Conservation (phyloP, 1,140 invertebrate genomes). For the Eciton burchellii region DNA sequence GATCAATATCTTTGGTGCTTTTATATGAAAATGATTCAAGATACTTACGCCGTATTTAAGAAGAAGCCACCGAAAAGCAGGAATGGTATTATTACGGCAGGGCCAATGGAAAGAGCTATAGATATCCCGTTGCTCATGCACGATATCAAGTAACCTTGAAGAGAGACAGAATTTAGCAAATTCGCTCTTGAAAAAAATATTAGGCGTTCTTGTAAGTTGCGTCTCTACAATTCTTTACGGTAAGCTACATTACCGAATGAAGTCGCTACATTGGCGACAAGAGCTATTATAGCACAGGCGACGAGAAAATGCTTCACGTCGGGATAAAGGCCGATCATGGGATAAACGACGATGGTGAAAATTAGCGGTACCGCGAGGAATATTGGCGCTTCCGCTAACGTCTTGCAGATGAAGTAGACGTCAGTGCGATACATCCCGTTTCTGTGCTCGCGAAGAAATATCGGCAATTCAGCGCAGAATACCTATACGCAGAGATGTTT, state of each 20-base stretch:
- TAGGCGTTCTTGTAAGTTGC: not conserved
- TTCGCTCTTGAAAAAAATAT: not conserved
- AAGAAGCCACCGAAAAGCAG: slow-evolving; percentile 98
- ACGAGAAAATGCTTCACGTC: slow-evolving; percentile 90
- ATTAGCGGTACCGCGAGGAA: slow-evolving; percentile 93
- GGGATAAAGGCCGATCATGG: slow-evolving; percentile 93
- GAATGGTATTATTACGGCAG: slow-evolving; percentile 96
- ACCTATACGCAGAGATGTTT: slow-evolving; percentile 87
- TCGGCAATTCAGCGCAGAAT: slow-evolving; percentile 95
- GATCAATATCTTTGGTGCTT: not conserved
- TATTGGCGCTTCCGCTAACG: slow-evolving; percentile 94
- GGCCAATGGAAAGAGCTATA: slow-evolving; percentile 95
- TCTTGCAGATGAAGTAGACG: slow-evolving; percentile 97
- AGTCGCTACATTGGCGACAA: slow-evolving; percentile 95
- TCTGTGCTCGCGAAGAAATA: slow-evolving; percentile 96
- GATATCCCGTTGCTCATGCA: slow-evolving; percentile 92
- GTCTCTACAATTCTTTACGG: too few relatives aligned
- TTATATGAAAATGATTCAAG: not conserved
- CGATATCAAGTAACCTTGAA: slow-evolving; percentile 95
- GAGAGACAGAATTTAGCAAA: slow-evolving; percentile 17
- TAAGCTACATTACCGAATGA: slow-evolving; percentile 97
- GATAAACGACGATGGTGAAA: slow-evolving; percentile 95
- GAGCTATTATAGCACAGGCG: slow-evolving; percentile 90
- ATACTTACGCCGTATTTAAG: slow-evolving; percentile 93
- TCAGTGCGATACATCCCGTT: slow-evolving; percentile 97